Conservation (phyloP, 2,113 vertebrate species). For the Procavia capensis region DNA sequence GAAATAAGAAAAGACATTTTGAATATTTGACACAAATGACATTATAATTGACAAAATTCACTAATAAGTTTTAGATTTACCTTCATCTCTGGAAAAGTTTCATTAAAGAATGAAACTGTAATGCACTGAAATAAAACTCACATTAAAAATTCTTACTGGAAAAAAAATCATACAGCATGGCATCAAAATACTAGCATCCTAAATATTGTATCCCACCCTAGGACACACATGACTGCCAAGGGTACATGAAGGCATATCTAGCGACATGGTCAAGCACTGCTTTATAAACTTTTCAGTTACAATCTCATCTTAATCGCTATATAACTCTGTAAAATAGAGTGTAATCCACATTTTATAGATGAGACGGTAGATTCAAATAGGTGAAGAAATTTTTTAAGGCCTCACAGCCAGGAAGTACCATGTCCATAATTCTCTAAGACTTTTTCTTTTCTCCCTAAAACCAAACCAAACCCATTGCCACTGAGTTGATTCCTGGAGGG, state of each 20-base stretch:
- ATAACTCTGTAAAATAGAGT: neutral
- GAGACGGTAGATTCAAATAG: neutral
- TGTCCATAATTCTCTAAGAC: neutral
- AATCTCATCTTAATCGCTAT: slow-evolving; percentile 36
- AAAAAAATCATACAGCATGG: neutral
- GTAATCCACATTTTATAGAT: neutral
- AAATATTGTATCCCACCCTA: neutral
- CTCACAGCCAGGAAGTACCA: neutral
- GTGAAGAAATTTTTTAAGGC: slow-evolving; percentile 1
- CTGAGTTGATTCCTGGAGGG: too few relatives aligned
- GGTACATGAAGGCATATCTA: neutral
- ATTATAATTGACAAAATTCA: neutral
- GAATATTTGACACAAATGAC: neutral
- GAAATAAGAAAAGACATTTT: slow-evolving; percentile 63
- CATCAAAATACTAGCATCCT: neutral
- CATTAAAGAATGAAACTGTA: slow-evolving; percentile 24
- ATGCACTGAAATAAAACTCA: slow-evolving; percentile 21
- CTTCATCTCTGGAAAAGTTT: neutral
- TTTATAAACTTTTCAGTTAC: slow-evolving; percentile 31
- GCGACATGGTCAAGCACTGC: neutral
- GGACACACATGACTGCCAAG: neutral
- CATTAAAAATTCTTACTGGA: neutral
- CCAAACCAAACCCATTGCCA: too few relatives aligned
- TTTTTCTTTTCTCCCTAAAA: neutral
- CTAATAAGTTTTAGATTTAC: neutral